phyloP scores from a whole-genome alignment of 2,888 invertebrate species.

The Clistopyga incitator region DNA sequence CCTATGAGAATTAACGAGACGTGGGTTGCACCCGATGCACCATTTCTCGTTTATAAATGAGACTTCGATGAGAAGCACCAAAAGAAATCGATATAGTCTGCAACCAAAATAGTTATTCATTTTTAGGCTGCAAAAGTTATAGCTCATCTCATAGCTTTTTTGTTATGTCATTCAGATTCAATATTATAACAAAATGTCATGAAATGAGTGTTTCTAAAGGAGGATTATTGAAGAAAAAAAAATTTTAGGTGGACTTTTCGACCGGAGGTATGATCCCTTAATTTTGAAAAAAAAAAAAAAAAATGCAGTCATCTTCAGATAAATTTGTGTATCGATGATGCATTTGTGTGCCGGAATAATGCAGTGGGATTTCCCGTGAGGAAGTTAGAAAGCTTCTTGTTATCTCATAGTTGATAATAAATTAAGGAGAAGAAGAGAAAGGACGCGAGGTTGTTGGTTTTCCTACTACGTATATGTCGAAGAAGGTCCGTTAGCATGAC shows the following conservation, averaged over 20 bases:
- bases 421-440: neutral
- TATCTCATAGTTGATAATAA: neutral
- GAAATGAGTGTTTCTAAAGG: no score
- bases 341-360: no score
- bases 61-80: neutral
- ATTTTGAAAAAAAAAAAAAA: no score
- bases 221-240: no score
- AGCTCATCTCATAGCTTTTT: no score
- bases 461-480: neutral
- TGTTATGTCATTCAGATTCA: no score
- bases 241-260: no score
- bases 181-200: no score
- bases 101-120: neutral
- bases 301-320: no score
- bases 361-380: neutral
- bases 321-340: no score
- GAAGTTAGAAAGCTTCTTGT: neutral
- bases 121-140: no score
- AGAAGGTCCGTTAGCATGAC: slow-evolving; percentile 2
- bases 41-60: neutral
- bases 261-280: no score
- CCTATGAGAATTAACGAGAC: neutral
- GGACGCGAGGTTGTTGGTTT: neutral
- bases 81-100: neutral
- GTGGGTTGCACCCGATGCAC: neutral